Evolutionary conservation across 1,140 invertebrate species (phyloP).

Genomic region (Drosophila dunni): DNA sequence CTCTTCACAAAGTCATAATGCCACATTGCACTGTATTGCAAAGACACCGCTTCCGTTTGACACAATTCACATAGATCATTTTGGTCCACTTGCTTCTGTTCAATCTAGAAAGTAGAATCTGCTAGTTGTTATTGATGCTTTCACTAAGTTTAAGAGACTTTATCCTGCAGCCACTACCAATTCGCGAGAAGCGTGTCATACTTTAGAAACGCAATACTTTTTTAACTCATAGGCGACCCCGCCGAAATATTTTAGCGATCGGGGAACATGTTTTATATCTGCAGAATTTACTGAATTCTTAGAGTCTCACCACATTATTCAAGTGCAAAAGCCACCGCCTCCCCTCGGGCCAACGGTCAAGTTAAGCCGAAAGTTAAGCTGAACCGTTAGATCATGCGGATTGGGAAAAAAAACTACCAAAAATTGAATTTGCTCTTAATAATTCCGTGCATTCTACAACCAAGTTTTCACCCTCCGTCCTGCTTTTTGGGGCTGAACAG

Average conservation of each 20-base stretch:
- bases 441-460: no score
- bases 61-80: slow-evolving; percentile 27
- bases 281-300: slow-evolving; percentile 13
- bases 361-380: no score
- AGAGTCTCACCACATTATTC: not conserved
- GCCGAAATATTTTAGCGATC: slow-evolving; percentile 8
- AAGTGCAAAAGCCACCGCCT: slow-evolving; percentile 5
- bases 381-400: not conserved
- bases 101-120: slow-evolving; percentile 23
- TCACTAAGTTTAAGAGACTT: slow-evolving; percentile 21
- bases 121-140: slow-evolving; percentile 19
- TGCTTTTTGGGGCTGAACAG: no score
- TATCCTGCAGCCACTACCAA: slow-evolving; percentile 1
- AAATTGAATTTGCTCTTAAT: no score
- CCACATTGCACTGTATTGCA: slow-evolving; percentile 20
- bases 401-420: no score
- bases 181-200: slow-evolving; percentile 4
- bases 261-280: slow-evolving; percentile 16
- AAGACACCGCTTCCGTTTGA: slow-evolving; percentile 17
- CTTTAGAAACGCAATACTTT: not conserved
- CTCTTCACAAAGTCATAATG: not conserved
- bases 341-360: slow-evolving; percentile 9
- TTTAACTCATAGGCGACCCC: slow-evolving; percentile 16
- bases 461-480: no score
- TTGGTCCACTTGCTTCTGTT: slow-evolving; percentile 4